phyloP scores from a whole-genome alignment of 2,113 vertebrate genomes.

The Tetrao urogallus region DNA sequence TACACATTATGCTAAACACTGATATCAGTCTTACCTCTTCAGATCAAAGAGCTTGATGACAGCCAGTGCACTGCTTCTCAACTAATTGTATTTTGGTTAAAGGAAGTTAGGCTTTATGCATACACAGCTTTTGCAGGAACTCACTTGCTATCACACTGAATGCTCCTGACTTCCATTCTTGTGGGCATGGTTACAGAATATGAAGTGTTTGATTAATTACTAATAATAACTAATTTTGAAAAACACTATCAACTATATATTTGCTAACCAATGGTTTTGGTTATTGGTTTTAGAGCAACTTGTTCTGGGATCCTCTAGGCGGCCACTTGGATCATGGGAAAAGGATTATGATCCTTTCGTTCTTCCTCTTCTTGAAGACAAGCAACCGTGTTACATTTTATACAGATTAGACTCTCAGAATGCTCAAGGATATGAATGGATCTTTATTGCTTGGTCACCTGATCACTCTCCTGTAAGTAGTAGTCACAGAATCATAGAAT shows the following conservation, averaged over 20 bases:
- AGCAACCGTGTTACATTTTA: constrained; percentile 90
- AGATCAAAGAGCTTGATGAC: background rate
- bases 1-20: background rate
- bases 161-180: background rate
- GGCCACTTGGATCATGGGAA: constrained; percentile 88
- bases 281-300: constrained; percentile 86
- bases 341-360: constrained; percentile 90
- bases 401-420: constrained; percentile 95
- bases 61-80: background rate
- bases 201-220: background rate
- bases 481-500: background rate
- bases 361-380: constrained; percentile 89
- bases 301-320: constrained; percentile 82
- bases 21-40: background rate
- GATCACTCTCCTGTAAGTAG: constrained; percentile 90
- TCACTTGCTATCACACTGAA: background rate
- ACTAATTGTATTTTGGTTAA: background rate
- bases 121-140: background rate
- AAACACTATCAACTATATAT: background rate
- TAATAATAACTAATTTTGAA: background rate
- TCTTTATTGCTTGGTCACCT: constrained; percentile 96
- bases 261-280: constrained; percentile 11
- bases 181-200: background rate
- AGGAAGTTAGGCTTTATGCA: background rate
- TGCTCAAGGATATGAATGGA: constrained; percentile 95